phyloP scores from a whole-genome alignment of 2,797 vertebrate genomes.

The Cirrhinus molitorella region DNA sequence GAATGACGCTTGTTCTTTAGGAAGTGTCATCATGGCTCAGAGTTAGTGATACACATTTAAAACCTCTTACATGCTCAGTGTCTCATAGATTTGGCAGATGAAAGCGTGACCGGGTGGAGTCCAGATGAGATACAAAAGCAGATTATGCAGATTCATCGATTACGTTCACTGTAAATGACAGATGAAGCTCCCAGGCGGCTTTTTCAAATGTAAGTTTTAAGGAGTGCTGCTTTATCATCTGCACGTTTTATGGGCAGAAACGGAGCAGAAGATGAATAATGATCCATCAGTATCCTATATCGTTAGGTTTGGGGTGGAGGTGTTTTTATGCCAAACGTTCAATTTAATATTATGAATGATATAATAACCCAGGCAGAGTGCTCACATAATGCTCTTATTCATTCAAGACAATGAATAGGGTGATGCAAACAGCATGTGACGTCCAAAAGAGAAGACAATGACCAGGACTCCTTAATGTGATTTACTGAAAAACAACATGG shows the following conservation, averaged over 20 bases:
- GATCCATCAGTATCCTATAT: background rate
- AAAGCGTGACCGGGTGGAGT: slow-evolving; percentile 23
- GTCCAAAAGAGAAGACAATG: slow-evolving; percentile 30
- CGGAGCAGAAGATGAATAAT: background rate
- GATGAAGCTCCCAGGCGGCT: slow-evolving; percentile 10
- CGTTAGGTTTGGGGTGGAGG: slow-evolving; percentile 14
- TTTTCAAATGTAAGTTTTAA: background rate
- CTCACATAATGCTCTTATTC: slow-evolving; percentile 20
- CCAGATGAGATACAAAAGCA: background rate
- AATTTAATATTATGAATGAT: slow-evolving; percentile 18
- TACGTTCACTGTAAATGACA: slow-evolving; percentile 8
- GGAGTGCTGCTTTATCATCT: slow-evolving; percentile 8
- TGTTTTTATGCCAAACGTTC: slow-evolving; percentile 22
- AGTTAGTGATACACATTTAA: slow-evolving; percentile 36
- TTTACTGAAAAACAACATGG: slow-evolving; percentile 11
- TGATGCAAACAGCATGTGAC: slow-evolving; percentile 7
- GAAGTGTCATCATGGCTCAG: slow-evolving; percentile 40
- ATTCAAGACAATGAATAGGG: slow-evolving; percentile 10
- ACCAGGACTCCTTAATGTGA: background rate
- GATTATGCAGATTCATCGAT: slow-evolving; percentile 17
- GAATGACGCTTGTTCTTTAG: slow-evolving; percentile 46
- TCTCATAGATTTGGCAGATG: slow-evolving; percentile 18
- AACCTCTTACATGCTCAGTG: slow-evolving; percentile 15
- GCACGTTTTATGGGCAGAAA: background rate
- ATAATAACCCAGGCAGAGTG: slow-evolving; percentile 10